These are phyloP conservation scores for Horisme vitalbata DNA, from an alignment of 2,888 invertebrate species.

Conservation along the genomic window DNA sequence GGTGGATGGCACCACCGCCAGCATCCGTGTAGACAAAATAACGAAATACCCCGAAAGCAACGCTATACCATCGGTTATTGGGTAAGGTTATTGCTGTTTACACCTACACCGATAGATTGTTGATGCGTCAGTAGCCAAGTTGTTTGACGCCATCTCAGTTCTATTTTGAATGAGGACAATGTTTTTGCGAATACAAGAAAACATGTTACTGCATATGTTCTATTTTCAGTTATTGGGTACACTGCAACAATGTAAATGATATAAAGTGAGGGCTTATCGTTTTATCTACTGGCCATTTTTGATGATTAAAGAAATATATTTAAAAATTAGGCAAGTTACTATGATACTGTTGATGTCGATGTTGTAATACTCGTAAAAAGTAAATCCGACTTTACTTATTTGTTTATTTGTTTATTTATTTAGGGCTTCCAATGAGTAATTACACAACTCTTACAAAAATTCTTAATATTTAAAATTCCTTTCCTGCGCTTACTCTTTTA, in stretches of 20 bases:
- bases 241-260: constrained; percentile 7
- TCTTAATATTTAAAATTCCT: too few relatives aligned
- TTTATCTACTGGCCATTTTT: too few relatives aligned
- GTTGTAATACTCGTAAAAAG: too few relatives aligned
- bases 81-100: constrained; percentile 81
- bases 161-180: constrained; percentile 52
- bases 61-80: constrained; percentile 75
- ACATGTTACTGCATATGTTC: constrained; percentile 16
- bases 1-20: constrained; percentile 68
- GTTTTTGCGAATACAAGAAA: constrained; percentile 27
- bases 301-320: too few relatives aligned
- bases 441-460: too few relatives aligned
- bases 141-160: constrained; percentile 53
- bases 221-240: constrained; percentile 4
- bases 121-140: constrained; percentile 75
- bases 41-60: constrained; percentile 80
- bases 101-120: constrained; percentile 66
- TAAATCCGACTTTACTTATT: too few relatives aligned
- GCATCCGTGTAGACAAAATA: constrained; percentile 82
- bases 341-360: too few relatives aligned
- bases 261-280: too few relatives aligned
- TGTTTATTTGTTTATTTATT: too few relatives aligned
- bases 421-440: too few relatives aligned
- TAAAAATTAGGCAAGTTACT: too few relatives aligned
- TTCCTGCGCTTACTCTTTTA: too few relatives aligned